Conservation (phyloP, 2,113 vertebrate genomes). For the Crotalus tigris region DNA sequence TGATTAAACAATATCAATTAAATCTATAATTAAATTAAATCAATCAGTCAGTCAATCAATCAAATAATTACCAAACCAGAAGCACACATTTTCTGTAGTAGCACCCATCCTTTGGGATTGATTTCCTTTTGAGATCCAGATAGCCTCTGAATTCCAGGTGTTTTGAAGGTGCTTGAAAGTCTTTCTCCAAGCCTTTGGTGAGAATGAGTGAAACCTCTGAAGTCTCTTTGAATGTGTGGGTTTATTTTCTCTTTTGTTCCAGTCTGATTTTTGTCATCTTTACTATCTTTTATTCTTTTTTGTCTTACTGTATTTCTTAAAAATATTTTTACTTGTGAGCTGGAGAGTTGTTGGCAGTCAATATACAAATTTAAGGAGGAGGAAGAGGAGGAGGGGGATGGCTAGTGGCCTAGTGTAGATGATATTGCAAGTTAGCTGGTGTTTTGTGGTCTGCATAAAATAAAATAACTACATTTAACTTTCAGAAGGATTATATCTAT, state of each 20-base stretch:
- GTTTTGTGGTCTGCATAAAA: fast-evolving
- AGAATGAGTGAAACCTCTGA: too few relatives aligned
- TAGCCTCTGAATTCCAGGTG: too few relatives aligned
- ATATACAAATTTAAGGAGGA: not conserved
- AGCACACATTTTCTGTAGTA: not conserved
- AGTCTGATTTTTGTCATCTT: not conserved
- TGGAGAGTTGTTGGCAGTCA: not conserved
- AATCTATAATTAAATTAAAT: too few relatives aligned
- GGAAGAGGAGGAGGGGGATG: not conserved
- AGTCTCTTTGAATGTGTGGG: too few relatives aligned
- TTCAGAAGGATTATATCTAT: not conserved
- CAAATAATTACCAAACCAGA: not conserved
- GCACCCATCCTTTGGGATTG: not conserved
- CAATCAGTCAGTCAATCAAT: not conserved
- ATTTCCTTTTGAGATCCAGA: too few relatives aligned
- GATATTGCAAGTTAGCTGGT: not conserved
- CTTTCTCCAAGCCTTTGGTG: too few relatives aligned
- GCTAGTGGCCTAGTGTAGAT: not conserved
- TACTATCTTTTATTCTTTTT: not conserved
- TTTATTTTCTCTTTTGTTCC: not conserved
- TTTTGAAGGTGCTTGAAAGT: too few relatives aligned
- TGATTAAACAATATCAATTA: not conserved
- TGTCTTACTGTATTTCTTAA: not conserved
- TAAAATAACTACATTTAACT: not conserved
- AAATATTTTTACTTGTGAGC: not conserved